A percentile compares a stretch with the other conserved stretches of the same genome.
Conservation (phyloP, 1,140 invertebrate genomes). For the Ruditapes philippinarum region DNA sequence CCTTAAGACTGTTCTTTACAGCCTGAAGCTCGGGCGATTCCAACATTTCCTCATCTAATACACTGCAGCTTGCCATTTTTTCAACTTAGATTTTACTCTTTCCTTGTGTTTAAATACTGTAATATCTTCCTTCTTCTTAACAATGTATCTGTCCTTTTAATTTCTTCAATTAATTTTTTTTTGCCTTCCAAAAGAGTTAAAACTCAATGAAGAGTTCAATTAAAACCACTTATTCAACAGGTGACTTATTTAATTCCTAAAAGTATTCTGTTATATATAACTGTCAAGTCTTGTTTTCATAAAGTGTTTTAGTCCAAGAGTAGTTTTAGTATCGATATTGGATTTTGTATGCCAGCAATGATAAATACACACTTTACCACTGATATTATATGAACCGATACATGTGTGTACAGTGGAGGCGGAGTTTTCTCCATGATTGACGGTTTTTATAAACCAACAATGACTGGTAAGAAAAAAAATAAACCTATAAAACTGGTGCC, state of each 20-base stretch:
- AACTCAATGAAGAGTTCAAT: too few relatives aligned
- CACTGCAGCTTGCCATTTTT: conserved; percentile 45
- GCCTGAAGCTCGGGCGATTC: conserved; percentile 46
- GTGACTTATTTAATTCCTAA: background rate
- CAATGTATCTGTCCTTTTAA: too few relatives aligned
- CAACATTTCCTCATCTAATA: conserved; percentile 40
- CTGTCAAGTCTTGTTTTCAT: background rate
- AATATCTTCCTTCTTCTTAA: too few relatives aligned
- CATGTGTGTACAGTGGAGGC: background rate
- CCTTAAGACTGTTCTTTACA: conserved; percentile 51
- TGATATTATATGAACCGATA: background rate
- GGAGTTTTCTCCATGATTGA: background rate
- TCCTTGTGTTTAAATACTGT: conserved; percentile 18
- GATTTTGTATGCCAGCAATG: conserved; percentile 16
- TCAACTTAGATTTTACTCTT: background rate
- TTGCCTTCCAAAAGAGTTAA: too few relatives aligned
- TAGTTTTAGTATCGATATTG: conserved; percentile 3
- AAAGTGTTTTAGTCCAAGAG: background rate
- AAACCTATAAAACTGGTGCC: too few relatives aligned
- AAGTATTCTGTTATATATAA: background rate
- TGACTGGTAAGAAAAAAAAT: too few relatives aligned
- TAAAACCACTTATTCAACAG: too few relatives aligned
- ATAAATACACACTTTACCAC: background rate
- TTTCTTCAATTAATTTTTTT: too few relatives aligned
- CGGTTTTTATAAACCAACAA: too few relatives aligned